Base-by-base conservation (phyloP, 1,140 invertebrate genomes). In the Parasteatoda tepidariorum region DNA sequence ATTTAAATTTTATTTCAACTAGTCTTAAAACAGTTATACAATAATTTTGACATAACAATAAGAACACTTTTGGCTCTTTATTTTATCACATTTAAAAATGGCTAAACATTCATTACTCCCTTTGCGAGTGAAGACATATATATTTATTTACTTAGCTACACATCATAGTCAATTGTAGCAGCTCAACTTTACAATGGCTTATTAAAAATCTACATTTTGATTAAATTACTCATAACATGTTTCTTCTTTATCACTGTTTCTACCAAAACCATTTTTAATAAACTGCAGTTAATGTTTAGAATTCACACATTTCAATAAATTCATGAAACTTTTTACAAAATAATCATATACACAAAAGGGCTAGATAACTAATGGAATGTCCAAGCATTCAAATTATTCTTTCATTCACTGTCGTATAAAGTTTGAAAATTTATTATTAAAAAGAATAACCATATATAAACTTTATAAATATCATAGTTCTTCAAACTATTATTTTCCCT, bases 31-130 rank as follows among this genome's bases (percentile, higher is more conserved):
- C 55, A 82, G 78, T 82, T 26, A 41, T 82, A 82, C 67, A 82
- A 68, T 54, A 81, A 24, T 74, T 9, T 38, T 81, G 57, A 81
- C 76, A 81, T 41, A 81, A 82, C 78, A 82, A 66, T 82, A 82
- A 82, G 78, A 82, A 82, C 78, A 82, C 78, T 82, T 82, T 54
- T 28, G 78, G 66, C 55, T 71, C 78, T 71, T 61, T n/a, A n/a
- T n/a, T 48, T 55, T 82, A 82, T 82, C 78, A 82, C 78, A 82
- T 61, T 68, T 62, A 62, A n/a, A 68, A 82, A 71, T 82, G 78
- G 78, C 78, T 82, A 82, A 82, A 59, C 33, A 75, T 28, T 70
- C 48, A 31, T 41, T 22, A 62, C 31, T 71, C 66, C 34, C 22
- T 18, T 61, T 24, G 26, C 34, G 38, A 54, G 38, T 66, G 55